phyloP scores from a whole-genome alignment of 2,888 invertebrate species.

The Brachypalpus laphriformis region DNA sequence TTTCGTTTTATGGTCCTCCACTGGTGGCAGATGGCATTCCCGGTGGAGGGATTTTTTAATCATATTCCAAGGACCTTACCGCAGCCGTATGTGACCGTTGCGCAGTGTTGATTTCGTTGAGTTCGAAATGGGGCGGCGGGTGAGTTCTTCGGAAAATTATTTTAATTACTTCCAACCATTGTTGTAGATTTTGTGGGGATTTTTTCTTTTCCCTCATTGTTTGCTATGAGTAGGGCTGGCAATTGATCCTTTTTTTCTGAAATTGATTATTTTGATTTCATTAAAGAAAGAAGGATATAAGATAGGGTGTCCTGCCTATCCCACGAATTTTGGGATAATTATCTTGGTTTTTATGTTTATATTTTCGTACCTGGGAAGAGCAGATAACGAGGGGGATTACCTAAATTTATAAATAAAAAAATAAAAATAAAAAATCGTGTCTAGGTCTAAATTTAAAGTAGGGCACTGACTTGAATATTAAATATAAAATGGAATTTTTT shows the following conservation, averaged over 20 bases:
- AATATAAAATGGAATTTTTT: background rate
- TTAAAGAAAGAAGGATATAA: background rate
- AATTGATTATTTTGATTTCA: constrained; percentile 6
- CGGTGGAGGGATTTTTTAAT: constrained; percentile 20
- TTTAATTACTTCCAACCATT: constrained; percentile 15
- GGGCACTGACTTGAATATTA: background rate
- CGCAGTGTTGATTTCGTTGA: background rate
- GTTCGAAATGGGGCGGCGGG: background rate
- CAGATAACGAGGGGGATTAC: background rate
- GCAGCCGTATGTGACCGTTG: constrained; percentile 33
- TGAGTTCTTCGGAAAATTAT: constrained; percentile 19
- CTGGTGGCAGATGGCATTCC: constrained; percentile 36
- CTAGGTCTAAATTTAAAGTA: background rate
- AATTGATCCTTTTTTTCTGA: constrained; percentile 1
- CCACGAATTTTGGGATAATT: background rate
- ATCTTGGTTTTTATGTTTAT: background rate
- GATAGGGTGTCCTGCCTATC: background rate
- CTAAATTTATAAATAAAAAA: background rate
- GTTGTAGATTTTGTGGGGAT: background rate
- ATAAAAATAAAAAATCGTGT: background rate
- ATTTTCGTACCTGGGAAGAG: background rate
- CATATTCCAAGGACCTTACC: constrained; percentile 24
- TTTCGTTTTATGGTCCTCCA: constrained; percentile 26
- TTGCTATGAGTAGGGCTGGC: background rate
- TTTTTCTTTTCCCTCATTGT: background rate